A percentile compares a stretch with the other conserved stretches of the same genome.
Evolutionary conservation across 64 coral and sea anemone species (phyloP).

Genomic region (Trachythela sp.): DNA sequence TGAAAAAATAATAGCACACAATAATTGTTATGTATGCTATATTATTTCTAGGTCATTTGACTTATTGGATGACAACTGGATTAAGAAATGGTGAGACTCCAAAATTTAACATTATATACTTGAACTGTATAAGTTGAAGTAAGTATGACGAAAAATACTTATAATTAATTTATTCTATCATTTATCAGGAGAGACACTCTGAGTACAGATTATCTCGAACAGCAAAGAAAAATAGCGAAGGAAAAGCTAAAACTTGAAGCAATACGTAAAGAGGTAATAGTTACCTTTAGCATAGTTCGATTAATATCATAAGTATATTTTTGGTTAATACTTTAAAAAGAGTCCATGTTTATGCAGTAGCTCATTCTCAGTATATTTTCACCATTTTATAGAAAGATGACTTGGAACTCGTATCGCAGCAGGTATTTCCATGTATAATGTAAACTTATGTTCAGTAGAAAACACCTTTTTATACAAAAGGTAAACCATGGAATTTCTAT

Average conservation of each 20-base stretch:
- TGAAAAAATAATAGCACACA: too few relatives aligned
- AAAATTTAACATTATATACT: not conserved
- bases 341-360: too few relatives aligned
- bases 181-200: not conserved
- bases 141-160: too few relatives aligned
- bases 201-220: not conserved
- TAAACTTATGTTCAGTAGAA: not conserved
- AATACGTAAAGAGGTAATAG: not conserved
- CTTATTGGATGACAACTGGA: not conserved
- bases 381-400: not conserved
- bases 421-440: not conserved
- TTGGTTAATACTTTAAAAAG: too few relatives aligned
- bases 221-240: not conserved
- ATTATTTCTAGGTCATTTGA: conserved; percentile 2
- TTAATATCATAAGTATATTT: too few relatives aligned
- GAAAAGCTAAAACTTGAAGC: not conserved
- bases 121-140: too few relatives aligned
- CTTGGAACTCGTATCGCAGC: not conserved
- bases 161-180: too few relatives aligned
- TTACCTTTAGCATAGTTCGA: too few relatives aligned
- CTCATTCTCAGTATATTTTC: not conserved
- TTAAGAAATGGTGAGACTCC: not conserved
- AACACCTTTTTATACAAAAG: too few relatives aligned
- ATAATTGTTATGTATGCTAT: too few relatives aligned
- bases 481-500: too few relatives aligned